Evolutionary conservation across 2,797 vertebrate genomes (phyloP), one percentile per base, ranked within the genome.

Genomic region (Siniperca undulata): DNA sequence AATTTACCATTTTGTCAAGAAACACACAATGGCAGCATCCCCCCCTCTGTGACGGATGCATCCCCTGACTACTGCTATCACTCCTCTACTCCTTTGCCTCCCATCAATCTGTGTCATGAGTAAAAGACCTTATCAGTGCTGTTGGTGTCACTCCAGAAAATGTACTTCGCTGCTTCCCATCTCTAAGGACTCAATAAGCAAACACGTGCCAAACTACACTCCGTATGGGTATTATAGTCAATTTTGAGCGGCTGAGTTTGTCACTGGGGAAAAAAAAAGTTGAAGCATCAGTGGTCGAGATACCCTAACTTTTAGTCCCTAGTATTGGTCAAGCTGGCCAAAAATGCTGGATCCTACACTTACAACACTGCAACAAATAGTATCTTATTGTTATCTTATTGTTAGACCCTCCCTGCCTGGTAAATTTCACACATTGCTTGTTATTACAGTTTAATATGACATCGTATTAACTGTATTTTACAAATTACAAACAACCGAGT

Each of bases 1-100:
- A 89, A 89, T 91, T 92, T 83, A 89, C 82, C 88, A 85, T 90
- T 91, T 92, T 92, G 90, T 92, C 89, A 91, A 92, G 86, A 89
- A 84, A 90, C 80, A 83, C 70, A 67, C 67, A 59, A 79, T 65
- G 88, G 89, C 87, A 88, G 75, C 86, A n/a, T 55, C 27, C 74
- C 64, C 61, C 56, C 69, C 42, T 34, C 80, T 20, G 75, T 80
- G 86, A 88, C 71, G 42, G 53, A 86, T 84, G 34, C 34, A 12
- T 89, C 90, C 88, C 86, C 75, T 48, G 84, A 90, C 86, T 81
- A 44, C 80, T 87, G 80, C 85, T 78, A 89, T 91, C 88, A 75
- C 84, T 88, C 81, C 87, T 85, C 80, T 52, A 16, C 78, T 91
- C 81, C 78, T 78, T 74, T 22, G 75, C 67, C 80, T 87, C 78